These are phyloP conservation scores for Telenomus remus DNA, from an alignment of 1,140 invertebrate genomes.

Conservation along the genomic window DNA sequence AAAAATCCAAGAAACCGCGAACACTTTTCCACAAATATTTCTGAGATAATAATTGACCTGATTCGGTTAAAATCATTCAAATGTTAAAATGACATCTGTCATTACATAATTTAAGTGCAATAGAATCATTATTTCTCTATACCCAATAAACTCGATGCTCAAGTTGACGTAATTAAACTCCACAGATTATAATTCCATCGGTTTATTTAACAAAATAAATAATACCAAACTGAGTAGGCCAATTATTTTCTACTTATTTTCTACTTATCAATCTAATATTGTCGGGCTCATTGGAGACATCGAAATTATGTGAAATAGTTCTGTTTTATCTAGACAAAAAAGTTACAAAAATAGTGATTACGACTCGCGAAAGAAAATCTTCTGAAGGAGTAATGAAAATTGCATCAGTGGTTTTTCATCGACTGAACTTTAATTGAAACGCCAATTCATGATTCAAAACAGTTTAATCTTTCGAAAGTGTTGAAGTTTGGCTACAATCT, in stretches of 20 bases:
- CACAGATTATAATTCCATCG: slow-evolving; percentile 27
- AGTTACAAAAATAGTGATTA: too few species aligned
- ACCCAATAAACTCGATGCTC: slow-evolving; percentile 27
- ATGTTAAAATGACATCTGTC: slow-evolving; percentile 14
- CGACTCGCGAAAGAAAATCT: too few species aligned
- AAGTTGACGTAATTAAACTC: slow-evolving; percentile 33
- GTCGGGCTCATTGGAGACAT: too few species aligned
- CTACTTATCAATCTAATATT: too few species aligned
- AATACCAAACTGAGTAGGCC: slow-evolving; percentile 17
- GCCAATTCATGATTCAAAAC: too few species aligned
- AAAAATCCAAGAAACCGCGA: background rate
- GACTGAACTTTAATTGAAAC: too few species aligned
- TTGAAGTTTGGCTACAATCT: too few species aligned
- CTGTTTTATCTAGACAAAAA: too few species aligned
- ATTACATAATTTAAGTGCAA: slow-evolving; percentile 40
- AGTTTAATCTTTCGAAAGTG: too few species aligned
- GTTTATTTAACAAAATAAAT: slow-evolving; percentile 27
- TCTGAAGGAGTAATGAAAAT: too few species aligned
- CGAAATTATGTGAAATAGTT: too few species aligned
- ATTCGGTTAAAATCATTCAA: background rate
- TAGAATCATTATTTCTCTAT: slow-evolving; percentile 30
- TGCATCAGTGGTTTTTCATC: too few species aligned
- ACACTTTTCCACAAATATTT: background rate
- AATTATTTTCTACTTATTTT: slow-evolving; percentile 38
- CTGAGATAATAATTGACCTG: background rate